A percentile compares a stretch with the other conserved stretches of the same genome.
phyloP scores from a whole-genome alignment of 2,113 vertebrate species.

The Indri indri region DNA sequence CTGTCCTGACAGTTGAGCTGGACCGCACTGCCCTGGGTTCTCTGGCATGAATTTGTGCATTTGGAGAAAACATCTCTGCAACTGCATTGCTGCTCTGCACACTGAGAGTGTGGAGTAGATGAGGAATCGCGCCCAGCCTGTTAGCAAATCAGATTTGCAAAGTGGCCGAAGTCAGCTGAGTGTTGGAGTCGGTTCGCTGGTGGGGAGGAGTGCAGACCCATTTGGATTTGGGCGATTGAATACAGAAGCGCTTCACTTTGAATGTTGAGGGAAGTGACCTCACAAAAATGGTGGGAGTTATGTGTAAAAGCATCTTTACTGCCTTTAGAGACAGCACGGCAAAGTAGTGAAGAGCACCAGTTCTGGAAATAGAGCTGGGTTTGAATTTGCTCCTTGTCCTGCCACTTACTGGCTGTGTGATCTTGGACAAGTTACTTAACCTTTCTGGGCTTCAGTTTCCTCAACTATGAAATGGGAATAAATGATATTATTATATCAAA shows the following conservation, averaged over 20 bases:
- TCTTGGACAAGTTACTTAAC: not conserved
- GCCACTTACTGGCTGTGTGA: not conserved
- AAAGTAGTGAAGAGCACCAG: not conserved
- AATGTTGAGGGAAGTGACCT: not conserved
- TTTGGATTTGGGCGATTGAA: not conserved
- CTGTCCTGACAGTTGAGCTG: not conserved
- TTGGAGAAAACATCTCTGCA: not conserved
- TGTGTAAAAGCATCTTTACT: too few species aligned
- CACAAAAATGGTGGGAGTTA: not conserved
- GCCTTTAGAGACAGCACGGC: not conserved
- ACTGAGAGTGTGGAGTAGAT: not conserved
- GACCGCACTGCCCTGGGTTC: accelerated
- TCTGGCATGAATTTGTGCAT: not conserved
- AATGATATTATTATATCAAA: not conserved
- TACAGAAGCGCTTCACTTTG: not conserved
- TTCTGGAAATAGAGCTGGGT: not conserved
- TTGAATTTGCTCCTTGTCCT: not conserved
- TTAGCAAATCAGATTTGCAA: not conserved
- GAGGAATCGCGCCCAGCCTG: not conserved
- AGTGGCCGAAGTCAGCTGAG: not conserved
- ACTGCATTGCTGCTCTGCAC: not conserved
- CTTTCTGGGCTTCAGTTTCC: not conserved
- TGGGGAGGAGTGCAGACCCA: not conserved
- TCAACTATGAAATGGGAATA: not conserved
- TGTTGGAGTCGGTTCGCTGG: not conserved